Conservation (phyloP, 2,113 vertebrate species). For the Megaceryle maxima region DNA sequence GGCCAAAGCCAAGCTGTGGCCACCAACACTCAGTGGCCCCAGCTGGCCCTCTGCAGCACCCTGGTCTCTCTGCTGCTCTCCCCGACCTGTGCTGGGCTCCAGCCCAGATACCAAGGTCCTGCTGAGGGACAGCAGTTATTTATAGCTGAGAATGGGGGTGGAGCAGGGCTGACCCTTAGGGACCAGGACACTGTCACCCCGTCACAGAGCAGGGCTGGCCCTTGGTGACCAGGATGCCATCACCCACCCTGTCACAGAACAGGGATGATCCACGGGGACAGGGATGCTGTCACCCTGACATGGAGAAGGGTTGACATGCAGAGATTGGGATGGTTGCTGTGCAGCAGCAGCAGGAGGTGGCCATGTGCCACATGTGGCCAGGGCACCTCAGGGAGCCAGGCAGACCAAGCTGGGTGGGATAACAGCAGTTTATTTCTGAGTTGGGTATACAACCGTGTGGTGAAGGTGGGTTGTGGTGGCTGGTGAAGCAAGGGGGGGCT, state of each 20-base stretch:
- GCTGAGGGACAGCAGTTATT: conserved; percentile 72
- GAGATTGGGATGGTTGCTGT: rapidly evolving
- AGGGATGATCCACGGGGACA: rapidly evolving
- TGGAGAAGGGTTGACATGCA: neutral
- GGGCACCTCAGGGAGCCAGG: neutral
- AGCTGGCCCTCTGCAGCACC: neutral
- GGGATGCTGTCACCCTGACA: rapidly evolving
- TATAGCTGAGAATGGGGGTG: conserved; percentile 74
- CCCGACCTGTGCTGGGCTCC: conserved; percentile 5
- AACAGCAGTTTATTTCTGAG: conserved; percentile 40
- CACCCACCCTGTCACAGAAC: rapidly evolving
- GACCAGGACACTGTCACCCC: rapidly evolving
- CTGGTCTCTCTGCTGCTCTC: neutral
- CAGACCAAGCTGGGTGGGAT: neutral
- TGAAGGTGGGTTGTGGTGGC: neutral
- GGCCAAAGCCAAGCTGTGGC: neutral
- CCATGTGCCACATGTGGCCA: neutral
- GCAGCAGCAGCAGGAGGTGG: neutral
- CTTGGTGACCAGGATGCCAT: neutral
- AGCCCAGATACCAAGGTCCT: conserved; percentile 46
- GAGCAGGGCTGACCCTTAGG: neutral
- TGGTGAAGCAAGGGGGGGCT: neutral
- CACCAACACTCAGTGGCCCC: neutral
- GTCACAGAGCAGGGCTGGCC: neutral
- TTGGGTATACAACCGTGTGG: neutral